phyloP scores from a whole-genome alignment of 2,797 vertebrate species.

The Scarus forsteni region DNA sequence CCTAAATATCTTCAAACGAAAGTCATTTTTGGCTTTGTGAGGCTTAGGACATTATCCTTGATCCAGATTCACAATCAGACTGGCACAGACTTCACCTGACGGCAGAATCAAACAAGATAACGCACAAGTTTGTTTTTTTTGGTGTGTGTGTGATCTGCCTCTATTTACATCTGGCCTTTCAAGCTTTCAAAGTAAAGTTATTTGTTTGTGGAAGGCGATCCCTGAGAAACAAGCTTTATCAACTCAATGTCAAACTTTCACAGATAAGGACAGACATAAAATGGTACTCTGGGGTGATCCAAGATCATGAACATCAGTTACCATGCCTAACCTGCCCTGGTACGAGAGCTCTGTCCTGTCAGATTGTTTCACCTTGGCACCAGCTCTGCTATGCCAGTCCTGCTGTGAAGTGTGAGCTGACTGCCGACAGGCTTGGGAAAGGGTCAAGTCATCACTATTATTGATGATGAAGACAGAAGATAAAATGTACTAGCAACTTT shows the following conservation, averaged over 20 bases:
- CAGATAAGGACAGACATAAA: slow-evolving; percentile 32
- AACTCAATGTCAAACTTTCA: slow-evolving; percentile 4
- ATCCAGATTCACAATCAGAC: slow-evolving; percentile 53
- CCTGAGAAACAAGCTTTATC: slow-evolving; percentile 25
- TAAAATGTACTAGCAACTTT: slow-evolving; percentile 12
- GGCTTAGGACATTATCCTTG: slow-evolving; percentile 51
- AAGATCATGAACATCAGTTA: slow-evolving; percentile 33
- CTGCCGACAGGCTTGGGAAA: slow-evolving; percentile 58
- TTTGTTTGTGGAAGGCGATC: slow-evolving; percentile 46
- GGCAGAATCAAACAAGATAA: slow-evolving; percentile 52
- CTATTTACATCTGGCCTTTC: slow-evolving; percentile 28
- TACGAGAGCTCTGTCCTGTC: slow-evolving; percentile 35
- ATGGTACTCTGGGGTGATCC: slow-evolving; percentile 13
- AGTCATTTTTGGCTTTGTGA: slow-evolving; percentile 44
- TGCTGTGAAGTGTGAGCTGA: slow-evolving; percentile 47
- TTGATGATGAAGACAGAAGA: slow-evolving; percentile 33
- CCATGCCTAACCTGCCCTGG: slow-evolving; percentile 3
- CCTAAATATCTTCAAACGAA: slow-evolving; percentile 37
- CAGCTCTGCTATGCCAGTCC: slow-evolving; percentile 36
- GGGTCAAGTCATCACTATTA: slow-evolving; percentile 55
- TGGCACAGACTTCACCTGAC: slow-evolving; percentile 43
- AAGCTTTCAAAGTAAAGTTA: slow-evolving; percentile 25
- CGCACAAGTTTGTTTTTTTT: slow-evolving; percentile 41
- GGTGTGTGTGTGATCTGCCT: slow-evolving; percentile 25
- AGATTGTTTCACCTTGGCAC: slow-evolving; percentile 45